Percentiles rank a stretch among this genome's conserved stretches.
Evolutionary conservation across 1,140 invertebrate species (phyloP).

Genomic region (Drosophila malerkotliana): DNA sequence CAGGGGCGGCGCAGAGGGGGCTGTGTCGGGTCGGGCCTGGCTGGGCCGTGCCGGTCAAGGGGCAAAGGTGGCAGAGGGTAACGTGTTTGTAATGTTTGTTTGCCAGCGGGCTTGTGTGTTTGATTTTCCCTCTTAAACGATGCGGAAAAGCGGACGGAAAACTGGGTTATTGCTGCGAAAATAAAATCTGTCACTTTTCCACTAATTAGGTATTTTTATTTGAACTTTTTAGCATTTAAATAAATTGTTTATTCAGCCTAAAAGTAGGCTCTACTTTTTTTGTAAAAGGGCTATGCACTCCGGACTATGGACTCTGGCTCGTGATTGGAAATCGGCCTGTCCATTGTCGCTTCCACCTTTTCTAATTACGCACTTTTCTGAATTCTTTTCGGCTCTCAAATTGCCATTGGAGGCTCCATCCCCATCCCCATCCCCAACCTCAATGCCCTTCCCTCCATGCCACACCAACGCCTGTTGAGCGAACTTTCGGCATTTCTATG

Average conservation of each 20-base stretch:
- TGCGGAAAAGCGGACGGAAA: slow-evolving; percentile 14
- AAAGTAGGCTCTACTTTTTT: slow-evolving; percentile 12
- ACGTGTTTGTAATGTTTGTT: slow-evolving; percentile 58
- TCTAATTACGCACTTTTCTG: slow-evolving; percentile 24
- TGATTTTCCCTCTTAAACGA: slow-evolving; percentile 54
- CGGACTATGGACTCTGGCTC: background rate
- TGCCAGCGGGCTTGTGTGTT: slow-evolving; percentile 6
- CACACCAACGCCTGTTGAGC: slow-evolving; percentile 9
- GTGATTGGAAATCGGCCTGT: background rate
- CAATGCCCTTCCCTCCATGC: background rate
- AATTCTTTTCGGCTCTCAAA: slow-evolving; percentile 7
- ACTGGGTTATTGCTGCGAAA: slow-evolving; percentile 16
- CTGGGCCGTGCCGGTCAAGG: background rate
- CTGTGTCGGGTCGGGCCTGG: background rate
- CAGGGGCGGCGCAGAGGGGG: background rate
- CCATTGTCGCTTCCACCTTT: background rate
- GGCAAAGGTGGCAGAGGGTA: slow-evolving; percentile 36
- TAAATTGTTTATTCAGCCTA: background rate
- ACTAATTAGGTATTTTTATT: slow-evolving; percentile 13
- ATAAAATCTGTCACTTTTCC: slow-evolving; percentile 22
- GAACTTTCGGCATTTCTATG: slow-evolving; percentile 75
- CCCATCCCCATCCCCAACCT: background rate
- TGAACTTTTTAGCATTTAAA: too few species aligned
- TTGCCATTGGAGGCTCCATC: background rate
- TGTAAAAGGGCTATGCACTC: background rate